phyloP scores from a whole-genome alignment of 2,888 invertebrate species.

The Pelosia muscerda region DNA sequence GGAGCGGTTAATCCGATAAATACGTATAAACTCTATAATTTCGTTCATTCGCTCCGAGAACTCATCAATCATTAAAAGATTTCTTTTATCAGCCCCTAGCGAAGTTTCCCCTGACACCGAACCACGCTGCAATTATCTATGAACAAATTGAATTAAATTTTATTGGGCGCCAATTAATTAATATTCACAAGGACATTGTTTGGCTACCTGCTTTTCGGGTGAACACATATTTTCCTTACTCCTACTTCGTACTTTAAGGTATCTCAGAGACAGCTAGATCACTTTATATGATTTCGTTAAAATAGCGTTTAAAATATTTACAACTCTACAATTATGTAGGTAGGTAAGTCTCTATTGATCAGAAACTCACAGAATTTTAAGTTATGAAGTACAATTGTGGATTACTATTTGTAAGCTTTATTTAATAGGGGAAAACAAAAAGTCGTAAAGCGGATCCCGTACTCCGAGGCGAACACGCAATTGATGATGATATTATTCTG shows the following conservation, averaged over 20 bases:
- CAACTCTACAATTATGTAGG: no score
- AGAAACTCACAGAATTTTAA: no score
- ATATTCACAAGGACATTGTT: conserved; percentile 28
- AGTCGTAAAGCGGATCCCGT: no score
- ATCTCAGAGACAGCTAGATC: neutral
- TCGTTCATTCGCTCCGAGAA: conserved; percentile 49
- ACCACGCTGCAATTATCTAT: conserved; percentile 62
- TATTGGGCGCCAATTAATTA: conserved; percentile 55
- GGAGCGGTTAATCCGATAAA: conserved; percentile 73
- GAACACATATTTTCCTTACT: neutral
- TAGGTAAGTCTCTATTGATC: no score
- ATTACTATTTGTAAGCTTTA: no score
- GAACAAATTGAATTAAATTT: conserved; percentile 66
- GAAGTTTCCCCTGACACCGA: conserved; percentile 28
- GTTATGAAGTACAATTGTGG: no score
- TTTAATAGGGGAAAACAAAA: no score
- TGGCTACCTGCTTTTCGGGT: neutral
- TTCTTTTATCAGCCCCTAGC: conserved; percentile 53
- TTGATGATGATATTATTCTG: no score
- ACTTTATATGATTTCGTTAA: no score
- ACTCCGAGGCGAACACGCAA: no score
- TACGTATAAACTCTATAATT: conserved; percentile 66
- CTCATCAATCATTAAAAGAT: conserved; percentile 73
- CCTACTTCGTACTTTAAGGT: neutral
- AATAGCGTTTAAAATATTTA: no score